Conservation (phyloP, 1,140 invertebrate genomes). For the Agrypnia vestita region DNA sequence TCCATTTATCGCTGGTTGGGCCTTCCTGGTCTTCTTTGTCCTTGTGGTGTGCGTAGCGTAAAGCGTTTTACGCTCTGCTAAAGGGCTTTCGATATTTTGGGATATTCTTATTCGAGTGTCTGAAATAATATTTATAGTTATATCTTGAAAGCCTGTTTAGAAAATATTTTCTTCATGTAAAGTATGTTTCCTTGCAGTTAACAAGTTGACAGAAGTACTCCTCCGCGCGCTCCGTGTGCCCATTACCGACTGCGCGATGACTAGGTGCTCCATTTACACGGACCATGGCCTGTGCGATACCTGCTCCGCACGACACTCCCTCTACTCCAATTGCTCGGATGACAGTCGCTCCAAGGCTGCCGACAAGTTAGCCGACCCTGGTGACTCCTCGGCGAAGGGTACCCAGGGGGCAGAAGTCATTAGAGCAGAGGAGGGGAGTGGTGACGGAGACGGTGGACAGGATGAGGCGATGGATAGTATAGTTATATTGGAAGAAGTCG, state of each 20-base stretch:
- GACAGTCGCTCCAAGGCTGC: constrained; percentile 24
- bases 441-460: constrained; percentile 6
- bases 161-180: too few species aligned
- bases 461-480: constrained; percentile 37
- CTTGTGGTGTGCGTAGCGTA: too few species aligned
- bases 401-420: neutral
- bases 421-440: neutral
- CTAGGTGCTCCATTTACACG: constrained; percentile 32
- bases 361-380: neutral
- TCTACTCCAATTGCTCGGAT: constrained; percentile 10
- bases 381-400: neutral
- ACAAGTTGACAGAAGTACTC: constrained; percentile 56
- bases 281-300: constrained; percentile 52
- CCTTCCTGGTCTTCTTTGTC: too few species aligned
- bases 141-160: too few species aligned
- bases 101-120: too few species aligned
- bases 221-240: constrained; percentile 46
- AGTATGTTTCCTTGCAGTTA: constrained; percentile 45
- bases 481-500: constrained; percentile 50
- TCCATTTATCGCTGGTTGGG: too few species aligned
- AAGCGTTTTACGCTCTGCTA: too few species aligned
- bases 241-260: constrained; percentile 46
- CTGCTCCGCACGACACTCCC: constrained; percentile 31
- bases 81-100: too few species aligned
- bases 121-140: too few species aligned